Base-by-base conservation (phyloP, 2,888 invertebrate species). In the Agrochola macilenta region DNA sequence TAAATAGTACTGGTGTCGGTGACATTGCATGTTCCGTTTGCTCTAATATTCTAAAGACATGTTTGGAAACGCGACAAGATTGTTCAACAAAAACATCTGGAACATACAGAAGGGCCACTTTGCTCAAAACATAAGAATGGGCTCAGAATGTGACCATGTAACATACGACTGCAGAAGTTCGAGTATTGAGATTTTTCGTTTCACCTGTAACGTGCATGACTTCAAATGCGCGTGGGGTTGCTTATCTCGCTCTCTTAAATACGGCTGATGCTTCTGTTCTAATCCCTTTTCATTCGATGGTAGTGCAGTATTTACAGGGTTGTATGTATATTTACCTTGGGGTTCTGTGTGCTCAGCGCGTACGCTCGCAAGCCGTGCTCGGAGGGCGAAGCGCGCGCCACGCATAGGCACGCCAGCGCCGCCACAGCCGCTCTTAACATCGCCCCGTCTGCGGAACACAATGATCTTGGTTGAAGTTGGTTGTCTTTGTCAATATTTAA, bases 381-480 rank as follows among this genome's bases (percentile, higher is more conserved):
- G 83, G 94, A 91, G 85, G 95, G 95, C 93, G 95, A 95, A 88
- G 94, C 91, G 92, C 95, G 95, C 94, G 95, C 96, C 95, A 96
- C 90, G 93, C 93, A 94, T 86, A 96, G 96, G 95, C 96, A 96
- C 96, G 96, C 96, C 89, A 96, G 93, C 94, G 93, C 95, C 92
- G 93, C 94, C 91, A 93, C 94, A 82, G 91, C 93, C 91, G 92
- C 94, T 88, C 93, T 95, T 95, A 96, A 95, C 96, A 96, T 96
- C 95, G 96, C 96, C 96, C 93, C 89, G 94, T 91, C 95, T 96
- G 93, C 43, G 92, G 91, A 82, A 81, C 54, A 85, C 81, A 76
- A 79, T 78, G 73, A 68, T 72, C 64, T 83, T 69, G 78, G 69
- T 76, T 78, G 78, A 46, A 70, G 70, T 63, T 77, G 61, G 43